Base-by-base conservation (phyloP, 2,888 invertebrate species). In the Pandemis heparana region DNA sequence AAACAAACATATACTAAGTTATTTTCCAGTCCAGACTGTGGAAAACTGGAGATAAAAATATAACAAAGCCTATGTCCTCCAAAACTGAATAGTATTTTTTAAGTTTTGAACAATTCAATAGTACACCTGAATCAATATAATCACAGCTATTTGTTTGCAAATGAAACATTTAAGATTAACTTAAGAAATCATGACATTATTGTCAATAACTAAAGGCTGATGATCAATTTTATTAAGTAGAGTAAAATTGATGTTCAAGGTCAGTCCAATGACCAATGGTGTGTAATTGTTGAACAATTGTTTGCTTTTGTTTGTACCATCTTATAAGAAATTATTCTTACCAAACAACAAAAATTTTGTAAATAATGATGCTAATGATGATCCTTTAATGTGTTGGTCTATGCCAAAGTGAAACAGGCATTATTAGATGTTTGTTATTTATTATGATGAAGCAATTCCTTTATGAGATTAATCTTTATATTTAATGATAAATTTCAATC, bases 181-280 rank as follows among this genome's bases (percentile, higher is more conserved):
- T 66, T 60, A 59, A 61, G 18, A 39, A 23, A 59, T 38, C 1
- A n/a, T 32, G 68, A 32, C 73, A 69, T 64, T 59, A 63, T 46
- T 18, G 63, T 69, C 41, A 59, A 10, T 63, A 56, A 76, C 76
- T 68, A 64, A 56, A 68, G 71, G 71, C 75, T 77, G 67, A 79
- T 77, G 75, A 79, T 78, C 77, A 79, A 77, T 32, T 32, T 32
- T 32, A 32, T 78, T 79, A 51, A 38, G 32, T 39, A 76, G 67
- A 62, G 70, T 75, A 71, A 78, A 80, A 80, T 79, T 80, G 79
- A 75, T 77, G 77, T 78, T 77, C 78, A 76, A 74, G 77, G 77
- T 76, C 67, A 51, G 16, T 64, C 60, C 64, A 65, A 69, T 65
- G 69, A 60, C 60, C 64, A 65, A 69, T 65, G 64, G 64, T 63